phyloP scores from a whole-genome alignment of 2,113 vertebrate species.

The Benitochromis conjunctus region DNA sequence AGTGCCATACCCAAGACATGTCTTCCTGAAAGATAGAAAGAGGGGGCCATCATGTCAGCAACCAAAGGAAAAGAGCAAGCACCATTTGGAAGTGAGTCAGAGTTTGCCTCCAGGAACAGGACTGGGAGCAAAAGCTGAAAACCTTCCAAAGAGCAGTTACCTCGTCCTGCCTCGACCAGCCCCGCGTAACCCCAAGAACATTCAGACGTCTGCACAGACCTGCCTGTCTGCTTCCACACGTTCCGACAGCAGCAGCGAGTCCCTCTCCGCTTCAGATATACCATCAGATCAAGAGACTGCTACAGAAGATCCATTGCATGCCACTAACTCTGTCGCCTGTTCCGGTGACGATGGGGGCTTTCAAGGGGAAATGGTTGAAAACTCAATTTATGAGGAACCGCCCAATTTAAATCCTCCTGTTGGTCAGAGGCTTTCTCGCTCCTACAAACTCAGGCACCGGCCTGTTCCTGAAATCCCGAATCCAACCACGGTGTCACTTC shows the following conservation, averaged over 20 bases:
- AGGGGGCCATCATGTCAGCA: constrained; percentile 9
- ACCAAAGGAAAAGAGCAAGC: background rate
- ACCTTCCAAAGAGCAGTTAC: background rate
- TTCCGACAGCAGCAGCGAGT: constrained; percentile 41
- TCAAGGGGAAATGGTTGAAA: constrained; percentile 85
- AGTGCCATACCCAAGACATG: constrained; percentile 20
- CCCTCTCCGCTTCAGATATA: constrained; percentile 30
- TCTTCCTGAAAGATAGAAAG: constrained; percentile 53
- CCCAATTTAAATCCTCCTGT: constrained; percentile 4
- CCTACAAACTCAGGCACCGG: constrained; percentile 84
- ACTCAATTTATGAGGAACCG: constrained; percentile 78
- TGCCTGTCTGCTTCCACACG: background rate
- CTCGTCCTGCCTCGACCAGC: background rate
- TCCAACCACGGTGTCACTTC: background rate
- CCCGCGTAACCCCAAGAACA: constrained; percentile 23
- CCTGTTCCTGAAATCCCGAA: constrained; percentile 87
- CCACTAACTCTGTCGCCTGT: background rate
- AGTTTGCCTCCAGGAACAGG: constrained; percentile 42
- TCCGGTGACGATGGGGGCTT: constrained; percentile 56
- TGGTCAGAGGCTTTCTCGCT: constrained; percentile 58
- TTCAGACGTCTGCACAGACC: background rate
- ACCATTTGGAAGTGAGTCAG: background rate
- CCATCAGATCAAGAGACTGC: constrained; percentile 47
- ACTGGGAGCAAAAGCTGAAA: background rate
- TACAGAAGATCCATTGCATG: constrained; percentile 1